These are phyloP conservation scores for Erebia ligea DNA, from an alignment of 2,888 invertebrate genomes.

Conservation along the genomic window DNA sequence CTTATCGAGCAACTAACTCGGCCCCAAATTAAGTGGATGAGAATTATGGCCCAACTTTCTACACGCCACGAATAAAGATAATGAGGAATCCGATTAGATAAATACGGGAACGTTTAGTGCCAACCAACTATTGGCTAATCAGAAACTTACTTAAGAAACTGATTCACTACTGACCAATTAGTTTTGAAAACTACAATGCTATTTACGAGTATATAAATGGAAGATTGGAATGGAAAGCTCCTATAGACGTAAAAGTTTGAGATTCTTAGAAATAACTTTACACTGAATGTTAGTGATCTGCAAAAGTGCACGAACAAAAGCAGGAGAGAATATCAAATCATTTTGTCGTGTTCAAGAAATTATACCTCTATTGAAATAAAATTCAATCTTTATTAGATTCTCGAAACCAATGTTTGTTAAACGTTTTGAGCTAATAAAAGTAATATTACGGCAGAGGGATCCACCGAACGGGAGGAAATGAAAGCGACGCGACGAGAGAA, in stretches of 20 bases:
- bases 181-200: slow-evolving; percentile 3
- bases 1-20: slow-evolving; percentile 72
- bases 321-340: slow-evolving; percentile 12
- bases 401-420: slow-evolving; percentile 78
- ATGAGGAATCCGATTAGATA: slow-evolving; percentile 75
- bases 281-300: neutral
- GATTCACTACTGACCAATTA: slow-evolving; percentile 23
- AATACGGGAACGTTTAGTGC: slow-evolving; percentile 59
- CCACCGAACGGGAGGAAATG: slow-evolving; percentile 69
- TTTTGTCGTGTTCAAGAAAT: slow-evolving; percentile 34
- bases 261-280: neutral
- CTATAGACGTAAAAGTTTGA: neutral
- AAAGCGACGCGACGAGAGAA: slow-evolving; percentile 78
- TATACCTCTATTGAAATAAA: slow-evolving; percentile 60
- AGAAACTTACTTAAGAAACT: slow-evolving; percentile 33
- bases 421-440: slow-evolving; percentile 81
- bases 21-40: slow-evolving; percentile 76
- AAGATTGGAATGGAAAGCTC: neutral
- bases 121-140: slow-evolving; percentile 30
- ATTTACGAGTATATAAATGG: slow-evolving; percentile 3
- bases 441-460: slow-evolving; percentile 74
- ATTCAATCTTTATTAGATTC: slow-evolving; percentile 72
- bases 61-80: slow-evolving; percentile 71
- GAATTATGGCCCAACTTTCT: slow-evolving; percentile 78
- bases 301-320: neutral